Evolutionary conservation across 2,797 vertebrate species (phyloP).

Genomic region (Hypotaenidia philippensis): DNA sequence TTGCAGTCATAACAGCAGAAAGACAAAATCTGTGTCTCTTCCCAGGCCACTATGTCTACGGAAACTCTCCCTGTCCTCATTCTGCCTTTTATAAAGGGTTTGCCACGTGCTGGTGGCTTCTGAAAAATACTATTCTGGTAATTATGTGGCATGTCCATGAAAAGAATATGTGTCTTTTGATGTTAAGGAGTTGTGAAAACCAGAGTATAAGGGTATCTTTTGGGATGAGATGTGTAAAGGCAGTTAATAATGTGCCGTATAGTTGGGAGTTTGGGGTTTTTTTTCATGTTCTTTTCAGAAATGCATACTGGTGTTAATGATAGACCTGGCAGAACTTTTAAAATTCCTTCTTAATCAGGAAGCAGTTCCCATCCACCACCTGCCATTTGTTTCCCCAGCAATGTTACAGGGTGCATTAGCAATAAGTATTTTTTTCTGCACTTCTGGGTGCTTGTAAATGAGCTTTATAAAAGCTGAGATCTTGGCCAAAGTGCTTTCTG

Average conservation of each 20-base stretch:
- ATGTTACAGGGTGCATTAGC: not conserved
- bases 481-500: not conserved
- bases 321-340: not conserved
- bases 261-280: not conserved
- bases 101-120: fast-evolving
- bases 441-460: not conserved
- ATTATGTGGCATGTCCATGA: not conserved
- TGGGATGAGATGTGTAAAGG: not conserved
- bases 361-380: not conserved
- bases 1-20: not conserved
- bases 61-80: not conserved
- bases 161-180: not conserved
- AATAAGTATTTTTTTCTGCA: not conserved
- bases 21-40: no score
- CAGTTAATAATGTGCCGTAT: not conserved
- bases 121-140: not conserved
- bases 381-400: not conserved
- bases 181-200: not conserved
- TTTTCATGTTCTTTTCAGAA: not conserved
- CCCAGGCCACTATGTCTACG: fast-evolving
- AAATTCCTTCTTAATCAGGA: not conserved
- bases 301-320: not conserved
- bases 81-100: not conserved
- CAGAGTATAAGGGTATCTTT: not conserved
- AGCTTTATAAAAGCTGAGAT: not conserved